Base-by-base conservation (phyloP, 2,888 invertebrate genomes). In the Trissolcus japonicus region DNA sequence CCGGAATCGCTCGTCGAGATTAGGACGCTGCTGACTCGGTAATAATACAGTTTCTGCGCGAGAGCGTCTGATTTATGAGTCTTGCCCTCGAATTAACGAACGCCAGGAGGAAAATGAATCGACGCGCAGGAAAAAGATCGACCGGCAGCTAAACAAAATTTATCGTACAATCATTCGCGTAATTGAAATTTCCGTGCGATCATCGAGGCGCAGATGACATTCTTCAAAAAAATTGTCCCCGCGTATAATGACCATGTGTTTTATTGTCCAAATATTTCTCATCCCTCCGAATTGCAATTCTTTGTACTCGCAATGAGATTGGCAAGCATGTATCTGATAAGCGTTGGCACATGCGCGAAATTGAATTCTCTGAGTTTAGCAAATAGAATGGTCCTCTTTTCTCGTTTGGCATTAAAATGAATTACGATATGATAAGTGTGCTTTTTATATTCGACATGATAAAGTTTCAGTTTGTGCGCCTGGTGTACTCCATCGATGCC, bases 1-100 rank as follows among this genome's bases (percentile, higher is more conserved):
- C 75, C 77, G 75, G 77, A 77, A 78, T 78, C 73, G 69, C 63
- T 63, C 63, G 65, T 56, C 72, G 69, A 66, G 78, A 78, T 80
- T 78, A 80, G 78, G 78, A 72, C 66, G 71, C 56, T 74, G 62
- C 46, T 76, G 73, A 74, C 74, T 76, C 71, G 65, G 75, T 75
- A 79, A 75, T 78, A 79, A 79, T 78, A 75, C 69, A 69, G 68
- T 77, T 79, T 72, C 73, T 61, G 63, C 56, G 68, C 73, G 65
- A 61, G 72, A 48, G 50, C 63, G 46, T 14, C 77, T 69, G 78
- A 75, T 75, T 75, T 78, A 78, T 72, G 55, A 48, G 51, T 41
- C 67, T 63, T 59, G 62, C 25, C 60, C 67, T 61, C 67, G 67
- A 75, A 74, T 78, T 74, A 75, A 78, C 63, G 71, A 67, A 63